Conservation (phyloP, 2,797 vertebrate species). For the Acropternis orthonyx region DNA sequence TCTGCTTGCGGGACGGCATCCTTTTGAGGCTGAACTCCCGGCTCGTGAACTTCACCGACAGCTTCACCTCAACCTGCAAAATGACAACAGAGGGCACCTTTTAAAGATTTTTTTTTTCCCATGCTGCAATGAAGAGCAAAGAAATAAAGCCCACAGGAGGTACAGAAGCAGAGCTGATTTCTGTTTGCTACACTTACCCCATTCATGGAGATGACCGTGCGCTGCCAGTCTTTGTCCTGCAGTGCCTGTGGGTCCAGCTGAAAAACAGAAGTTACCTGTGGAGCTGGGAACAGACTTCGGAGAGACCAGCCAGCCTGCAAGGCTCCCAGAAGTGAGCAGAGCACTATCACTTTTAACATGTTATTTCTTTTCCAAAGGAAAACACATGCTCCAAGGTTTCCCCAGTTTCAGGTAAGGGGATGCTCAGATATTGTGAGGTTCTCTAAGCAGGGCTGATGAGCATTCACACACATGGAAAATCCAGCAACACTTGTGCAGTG, state of each 20-base stretch:
- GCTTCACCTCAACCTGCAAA: conserved; percentile 89
- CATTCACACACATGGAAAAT: not conserved
- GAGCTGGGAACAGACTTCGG: not conserved
- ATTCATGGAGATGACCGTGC: conserved; percentile 87
- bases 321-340: not conserved
- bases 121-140: not conserved
- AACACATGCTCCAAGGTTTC: not conserved
- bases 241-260: conserved; percentile 88
- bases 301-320: not conserved
- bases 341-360: not conserved
- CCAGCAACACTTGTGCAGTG: not conserved
- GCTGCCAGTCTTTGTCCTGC: conserved; percentile 93
- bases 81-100: not conserved
- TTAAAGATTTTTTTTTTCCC: not conserved
- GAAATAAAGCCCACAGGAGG: not conserved
- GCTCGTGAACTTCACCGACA: conserved; percentile 92
- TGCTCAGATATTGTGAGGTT: not conserved
- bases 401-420: not conserved
- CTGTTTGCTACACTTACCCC: conserved; percentile 79
- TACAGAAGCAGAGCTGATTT: not conserved
- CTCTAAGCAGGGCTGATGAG: not conserved
- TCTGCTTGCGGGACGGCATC: conserved; percentile 92
- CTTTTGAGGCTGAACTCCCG: conserved; percentile 94
- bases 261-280: conserved; percentile 25
- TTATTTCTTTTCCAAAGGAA: not conserved